phyloP scores from a whole-genome alignment of 2,113 vertebrate genomes.

The Nycticorax nycticorax region DNA sequence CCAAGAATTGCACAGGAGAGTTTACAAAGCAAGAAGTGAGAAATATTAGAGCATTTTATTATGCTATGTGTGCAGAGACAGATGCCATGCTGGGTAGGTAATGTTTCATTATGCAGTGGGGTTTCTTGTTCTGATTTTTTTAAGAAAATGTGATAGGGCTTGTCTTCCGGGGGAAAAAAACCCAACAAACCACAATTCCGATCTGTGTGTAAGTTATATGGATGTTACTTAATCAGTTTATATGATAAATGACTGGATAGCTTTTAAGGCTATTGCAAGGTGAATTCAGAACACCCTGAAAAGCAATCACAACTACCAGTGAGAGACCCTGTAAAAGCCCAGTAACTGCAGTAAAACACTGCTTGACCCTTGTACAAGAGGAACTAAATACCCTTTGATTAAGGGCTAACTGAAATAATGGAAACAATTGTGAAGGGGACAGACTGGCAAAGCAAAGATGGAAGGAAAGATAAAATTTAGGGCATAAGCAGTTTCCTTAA shows the following conservation, averaged over 20 bases:
- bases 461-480: background rate
- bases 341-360: background rate
- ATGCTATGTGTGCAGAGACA: constrained; percentile 96
- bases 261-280: background rate
- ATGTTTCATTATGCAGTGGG: background rate
- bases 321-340: background rate
- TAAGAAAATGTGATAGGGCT: background rate
- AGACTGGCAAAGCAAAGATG: background rate
- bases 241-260: background rate
- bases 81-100: constrained; percentile 93
- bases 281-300: background rate
- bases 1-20: constrained; percentile 92
- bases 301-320: background rate
- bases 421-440: background rate
- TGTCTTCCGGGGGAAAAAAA: background rate
- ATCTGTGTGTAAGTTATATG: background rate
- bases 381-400: background rate
- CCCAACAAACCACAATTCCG: background rate
- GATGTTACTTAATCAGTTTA: background rate
- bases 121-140: background rate
- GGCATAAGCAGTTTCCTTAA: background rate
- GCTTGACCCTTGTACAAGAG: background rate
- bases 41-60: constrained; percentile 90
- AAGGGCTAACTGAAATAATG: background rate
- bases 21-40: constrained; percentile 88